Percentiles rank a stretch among this genome's conserved stretches.
Conservation (phyloP, 2,113 vertebrate species). For the Thryonomys swinderianus region DNA sequence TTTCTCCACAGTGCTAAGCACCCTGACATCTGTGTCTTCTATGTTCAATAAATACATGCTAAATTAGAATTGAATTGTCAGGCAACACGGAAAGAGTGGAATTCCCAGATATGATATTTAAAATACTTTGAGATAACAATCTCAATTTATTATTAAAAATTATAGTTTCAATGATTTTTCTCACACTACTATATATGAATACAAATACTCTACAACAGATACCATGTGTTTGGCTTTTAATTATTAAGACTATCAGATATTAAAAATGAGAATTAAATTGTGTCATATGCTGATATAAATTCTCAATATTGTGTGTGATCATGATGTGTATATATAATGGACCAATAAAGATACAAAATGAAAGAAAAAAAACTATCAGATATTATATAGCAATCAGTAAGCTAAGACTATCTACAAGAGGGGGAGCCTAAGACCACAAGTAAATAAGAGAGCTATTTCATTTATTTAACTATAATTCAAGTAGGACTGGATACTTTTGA, state of each 20-base stretch:
- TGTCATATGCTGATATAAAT: too few relatives aligned
- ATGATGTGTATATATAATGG: too few relatives aligned
- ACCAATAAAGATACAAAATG: too few relatives aligned
- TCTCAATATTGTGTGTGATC: too few relatives aligned
- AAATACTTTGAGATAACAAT: not conserved
- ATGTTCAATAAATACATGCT: not conserved
- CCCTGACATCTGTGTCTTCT: not conserved
- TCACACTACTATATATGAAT: not conserved
- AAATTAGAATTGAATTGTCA: constrained; percentile 11
- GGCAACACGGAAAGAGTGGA: not conserved
- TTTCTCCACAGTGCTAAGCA: not conserved
- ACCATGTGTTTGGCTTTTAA: too few relatives aligned
- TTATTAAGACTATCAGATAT: too few relatives aligned
- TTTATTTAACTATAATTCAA: constrained; percentile 15
- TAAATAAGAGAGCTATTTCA: not conserved
- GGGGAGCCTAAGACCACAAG: not conserved
- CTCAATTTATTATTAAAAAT: not conserved
- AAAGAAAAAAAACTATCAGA: too few relatives aligned
- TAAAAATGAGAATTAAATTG: too few relatives aligned
- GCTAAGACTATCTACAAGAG: not conserved
- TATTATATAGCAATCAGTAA: not conserved
- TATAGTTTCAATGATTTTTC: not conserved
- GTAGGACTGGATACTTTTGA: constrained; percentile 3
- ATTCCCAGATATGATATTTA: constrained; percentile 1
- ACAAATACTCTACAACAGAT: not conserved